Evolutionary conservation across 2,888 invertebrate species (phyloP).

Genomic region (Sipunculus nudus): DNA sequence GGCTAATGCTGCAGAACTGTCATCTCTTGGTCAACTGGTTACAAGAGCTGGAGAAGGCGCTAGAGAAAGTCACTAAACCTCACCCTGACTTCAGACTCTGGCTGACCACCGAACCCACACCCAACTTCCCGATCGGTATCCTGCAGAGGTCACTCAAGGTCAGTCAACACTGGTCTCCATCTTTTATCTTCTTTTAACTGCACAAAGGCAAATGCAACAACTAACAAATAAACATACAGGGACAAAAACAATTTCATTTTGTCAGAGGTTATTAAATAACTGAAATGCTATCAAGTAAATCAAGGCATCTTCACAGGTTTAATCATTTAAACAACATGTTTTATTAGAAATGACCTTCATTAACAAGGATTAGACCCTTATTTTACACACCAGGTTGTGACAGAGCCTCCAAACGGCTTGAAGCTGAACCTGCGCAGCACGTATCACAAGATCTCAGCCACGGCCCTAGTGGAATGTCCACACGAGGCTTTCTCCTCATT

Average conservation of each 20-base stretch:
- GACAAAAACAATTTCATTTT: neutral
- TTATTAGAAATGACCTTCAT: too few relatives aligned
- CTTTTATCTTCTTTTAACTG: neutral
- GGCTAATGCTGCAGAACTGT: constrained; percentile 93
- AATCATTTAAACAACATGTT: too few relatives aligned
- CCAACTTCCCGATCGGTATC: constrained; percentile 88
- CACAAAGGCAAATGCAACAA: too few relatives aligned
- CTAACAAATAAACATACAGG: neutral
- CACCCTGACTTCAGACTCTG: constrained; percentile 92
- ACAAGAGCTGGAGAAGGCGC: constrained; percentile 81
- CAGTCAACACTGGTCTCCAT: neutral
- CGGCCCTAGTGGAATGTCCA: constrained; percentile 77
- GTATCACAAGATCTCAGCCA: constrained; percentile 84
- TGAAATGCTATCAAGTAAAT: too few relatives aligned
- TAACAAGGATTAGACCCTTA: too few relatives aligned
- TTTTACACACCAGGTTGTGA: constrained; percentile 84
- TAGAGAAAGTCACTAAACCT: constrained; percentile 81
- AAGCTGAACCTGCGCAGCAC: constrained; percentile 89
- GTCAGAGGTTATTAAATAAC: too few relatives aligned
- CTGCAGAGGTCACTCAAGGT: constrained; percentile 84
- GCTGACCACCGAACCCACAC: constrained; percentile 90
- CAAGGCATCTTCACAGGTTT: too few relatives aligned
- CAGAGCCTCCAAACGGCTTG: constrained; percentile 90
- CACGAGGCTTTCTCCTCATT: constrained; percentile 84
- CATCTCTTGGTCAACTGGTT: constrained; percentile 85